phyloP scores from a whole-genome alignment of 2,797 vertebrate species.

The Lateolabrax maculatus region DNA sequence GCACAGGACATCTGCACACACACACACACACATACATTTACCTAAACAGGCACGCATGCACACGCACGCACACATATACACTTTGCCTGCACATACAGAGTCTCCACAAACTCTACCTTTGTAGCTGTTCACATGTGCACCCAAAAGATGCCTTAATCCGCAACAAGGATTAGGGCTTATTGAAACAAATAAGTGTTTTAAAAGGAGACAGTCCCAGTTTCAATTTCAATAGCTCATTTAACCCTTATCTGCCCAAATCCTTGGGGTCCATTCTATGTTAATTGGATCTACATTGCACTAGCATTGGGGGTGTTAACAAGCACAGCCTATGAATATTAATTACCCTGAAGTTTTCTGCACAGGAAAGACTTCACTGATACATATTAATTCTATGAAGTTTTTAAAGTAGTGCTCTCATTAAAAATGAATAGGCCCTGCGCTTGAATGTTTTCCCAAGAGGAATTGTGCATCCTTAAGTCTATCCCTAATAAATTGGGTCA shows the following conservation, averaged over 20 bases:
- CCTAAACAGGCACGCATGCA: slow-evolving; percentile 1
- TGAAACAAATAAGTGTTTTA: slow-evolving; percentile 89
- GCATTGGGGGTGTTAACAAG: slow-evolving; percentile 93
- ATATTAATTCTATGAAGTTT: slow-evolving; percentile 95
- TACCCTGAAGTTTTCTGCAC: slow-evolving; percentile 92
- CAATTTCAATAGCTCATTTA: slow-evolving; percentile 89
- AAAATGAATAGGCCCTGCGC: slow-evolving; percentile 87
- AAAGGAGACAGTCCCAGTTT: slow-evolving; percentile 84
- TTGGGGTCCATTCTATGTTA: slow-evolving; percentile 88
- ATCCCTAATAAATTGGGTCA: slow-evolving; percentile 86
- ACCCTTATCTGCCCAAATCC: slow-evolving; percentile 91
- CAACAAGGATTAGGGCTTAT: slow-evolving; percentile 77
- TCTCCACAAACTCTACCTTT: slow-evolving; percentile 63
- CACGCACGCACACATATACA: slow-evolving; percentile 14
- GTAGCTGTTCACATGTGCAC: slow-evolving; percentile 69
- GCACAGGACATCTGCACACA: slow-evolving; percentile 8
- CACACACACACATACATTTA: not conserved
- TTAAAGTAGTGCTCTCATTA: slow-evolving; percentile 89
- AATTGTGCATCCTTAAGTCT: slow-evolving; percentile 84
- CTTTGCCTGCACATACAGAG: not conserved
- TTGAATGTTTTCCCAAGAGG: slow-evolving; percentile 84
- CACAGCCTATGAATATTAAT: slow-evolving; percentile 96
- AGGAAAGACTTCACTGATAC: slow-evolving; percentile 90
- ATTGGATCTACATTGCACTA: slow-evolving; percentile 89
- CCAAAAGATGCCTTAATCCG: slow-evolving; percentile 74